phyloP scores from a whole-genome alignment of 23 tunicate species.

The Halocynthia aurantium region DNA sequence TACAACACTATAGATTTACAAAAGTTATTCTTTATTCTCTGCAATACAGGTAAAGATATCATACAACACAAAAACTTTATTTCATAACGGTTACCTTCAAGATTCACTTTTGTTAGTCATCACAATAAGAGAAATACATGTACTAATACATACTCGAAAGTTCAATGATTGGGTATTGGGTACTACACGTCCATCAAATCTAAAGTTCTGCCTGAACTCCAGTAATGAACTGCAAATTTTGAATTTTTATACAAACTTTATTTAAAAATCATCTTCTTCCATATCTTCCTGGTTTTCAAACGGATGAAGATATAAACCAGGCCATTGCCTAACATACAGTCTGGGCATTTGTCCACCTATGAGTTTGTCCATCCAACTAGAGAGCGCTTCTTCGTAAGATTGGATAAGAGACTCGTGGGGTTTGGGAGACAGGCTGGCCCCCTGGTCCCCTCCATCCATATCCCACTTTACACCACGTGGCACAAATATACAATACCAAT shows the following conservation, averaged over 20 bases:
- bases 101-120: no score
- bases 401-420: background rate
- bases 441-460: background rate
- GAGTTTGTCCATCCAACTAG: constrained; percentile 64
- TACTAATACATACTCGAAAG: no score
- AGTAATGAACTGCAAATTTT: background rate
- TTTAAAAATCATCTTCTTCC: constrained; percentile 7
- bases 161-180: no score
- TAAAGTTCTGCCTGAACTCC: background rate
- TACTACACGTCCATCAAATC: no score
- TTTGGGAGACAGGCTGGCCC: background rate
- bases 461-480: constrained; percentile 41
- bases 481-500: constrained; percentile 83
- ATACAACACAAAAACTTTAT: background rate
- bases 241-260: background rate
- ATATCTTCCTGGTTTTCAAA: background rate
- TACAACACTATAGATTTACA: no score
- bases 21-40: no score
- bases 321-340: constrained; percentile 81
- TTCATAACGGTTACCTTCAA: background rate
- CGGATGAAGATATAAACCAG: constrained; percentile 46
- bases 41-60: no score
- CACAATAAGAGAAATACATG: no score
- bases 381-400: constrained; percentile 17
- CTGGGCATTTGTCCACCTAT: constrained; percentile 75